Evolutionary conservation across 2,113 vertebrate species (phyloP).

Genomic region (Rattus rattus): DNA sequence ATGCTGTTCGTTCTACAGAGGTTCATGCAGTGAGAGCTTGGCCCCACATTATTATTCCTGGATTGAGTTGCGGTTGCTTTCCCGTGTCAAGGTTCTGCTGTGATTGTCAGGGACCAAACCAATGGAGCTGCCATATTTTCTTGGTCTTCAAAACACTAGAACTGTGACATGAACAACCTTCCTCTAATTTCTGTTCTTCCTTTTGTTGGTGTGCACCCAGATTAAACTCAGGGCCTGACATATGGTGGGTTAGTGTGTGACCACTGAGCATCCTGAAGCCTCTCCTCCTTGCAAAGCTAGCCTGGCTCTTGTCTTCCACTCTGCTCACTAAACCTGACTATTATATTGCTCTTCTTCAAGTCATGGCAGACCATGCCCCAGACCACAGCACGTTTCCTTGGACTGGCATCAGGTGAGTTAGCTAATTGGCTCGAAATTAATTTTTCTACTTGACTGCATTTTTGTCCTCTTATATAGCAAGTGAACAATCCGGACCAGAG

Average conservation of each 20-base stretch:
- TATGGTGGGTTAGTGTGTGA: background rate
- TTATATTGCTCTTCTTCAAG: too few relatives aligned
- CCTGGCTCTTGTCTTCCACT: background rate
- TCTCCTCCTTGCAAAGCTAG: background rate
- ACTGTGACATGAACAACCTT: background rate
- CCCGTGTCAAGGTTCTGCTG: background rate
- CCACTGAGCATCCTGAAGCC: background rate
- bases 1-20: background rate
- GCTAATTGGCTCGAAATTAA: background rate
- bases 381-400: background rate
- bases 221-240: background rate
- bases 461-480: background rate
- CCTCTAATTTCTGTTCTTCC: too few relatives aligned
- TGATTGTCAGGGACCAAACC: background rate
- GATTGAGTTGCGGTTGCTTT: background rate
- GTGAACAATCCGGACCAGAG: background rate
- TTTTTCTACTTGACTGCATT: background rate
- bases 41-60: background rate
- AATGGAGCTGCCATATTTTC: background rate
- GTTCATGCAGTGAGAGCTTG: background rate
- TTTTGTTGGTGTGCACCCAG: background rate
- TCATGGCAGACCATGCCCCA: background rate
- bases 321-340: background rate
- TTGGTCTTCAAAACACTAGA: background rate
- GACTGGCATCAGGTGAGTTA: background rate